Evolutionary conservation across 2,113 vertebrate species (phyloP), one percentile per base, ranked within the genome.

Genomic region (Forbesichthys papilliferus): DNA sequence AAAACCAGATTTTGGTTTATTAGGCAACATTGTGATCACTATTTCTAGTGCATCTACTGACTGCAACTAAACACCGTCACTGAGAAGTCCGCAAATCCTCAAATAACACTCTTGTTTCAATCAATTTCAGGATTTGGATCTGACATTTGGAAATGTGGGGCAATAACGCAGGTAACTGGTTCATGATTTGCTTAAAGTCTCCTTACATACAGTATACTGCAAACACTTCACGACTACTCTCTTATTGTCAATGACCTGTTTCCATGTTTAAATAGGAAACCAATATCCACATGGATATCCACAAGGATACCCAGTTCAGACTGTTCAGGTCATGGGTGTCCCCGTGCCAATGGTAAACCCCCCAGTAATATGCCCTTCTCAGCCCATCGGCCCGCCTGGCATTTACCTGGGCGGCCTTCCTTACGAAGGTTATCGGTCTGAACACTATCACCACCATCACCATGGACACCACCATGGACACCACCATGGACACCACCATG

Each of bases 141-240:
- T 34, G 27, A 71, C 46, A 49, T 51, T 78, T 73, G 2, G 7
- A 78, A 18, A 88, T 88, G 87, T 88, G 64, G 68, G 74, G 79
- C 20, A 16, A 85, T 8, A 87, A 88, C 58, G 85, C 87, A 89
- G 88, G 88, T 85, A 77, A 84, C 53, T 5, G 16, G 14, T 16
- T n/a, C 8, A 16, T 56, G 6, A 27, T 27, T 27, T 27, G 27
- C 27, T 27, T 27, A 27, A 27, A 27, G 27, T 27, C 27, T 27
- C 27, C 27, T 27, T 27, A 3, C 27, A 27, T 27, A 27, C 27
- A 27, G 27, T 27, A 27, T 27, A 27, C 27, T 68, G 10, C 2
- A 64, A 46, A 52, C 48, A 6, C 48, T 0, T 11, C 20, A 10
- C 46, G 48, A 16, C 18, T 27, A 27, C 27, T 27, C 48, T 46